Evolutionary conservation across 2,888 invertebrate genomes (phyloP), one percentile per base, ranked within the genome.

Genomic region (Chloroclysta siterata): DNA sequence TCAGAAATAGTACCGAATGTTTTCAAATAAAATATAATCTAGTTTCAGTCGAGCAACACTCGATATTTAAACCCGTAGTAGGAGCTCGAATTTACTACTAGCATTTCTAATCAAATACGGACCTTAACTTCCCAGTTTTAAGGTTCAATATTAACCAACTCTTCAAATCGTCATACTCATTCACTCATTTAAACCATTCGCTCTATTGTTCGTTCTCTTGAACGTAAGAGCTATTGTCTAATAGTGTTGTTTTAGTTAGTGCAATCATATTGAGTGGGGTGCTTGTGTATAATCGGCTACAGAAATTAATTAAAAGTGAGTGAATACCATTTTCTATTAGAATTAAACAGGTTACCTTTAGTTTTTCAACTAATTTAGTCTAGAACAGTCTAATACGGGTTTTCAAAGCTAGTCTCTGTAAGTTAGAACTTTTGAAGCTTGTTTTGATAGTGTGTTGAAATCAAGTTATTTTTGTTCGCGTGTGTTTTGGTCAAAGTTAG

Each of bases 241-340:
- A 15, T 41, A 5, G 36, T 51, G 5, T 47, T 36, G 48, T 64
- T 22, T 60, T 59, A 67, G 67, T 67, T 47, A 59, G 61, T 64
- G 57, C 28, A 14, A 50, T 36, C 46, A 51, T 51, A 36, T 47
- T 22, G 54, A 54, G 58, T 47, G 58, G 44, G 65, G 42, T 58
- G 54, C 61, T 51, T 42, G 61, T 58, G 65, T 58, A 5, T 11
- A 58, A 58, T 29, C 51, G 54, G 61, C 56, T 61, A 53, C 33
- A 60, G 53, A 66, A 44, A 33, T 60, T 42, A 41, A 4, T 11
- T 33, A 55, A 63, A 58, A 54, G 63, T 63, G 52, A 63, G 66
- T 50, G 28, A 29, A 50, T 29, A 33, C 4, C 14, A 50, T 14
- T 50, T 50, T 6, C 13, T 22, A 6, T 28, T 5, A 15, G 11